Percentiles rank a stretch among this genome's conserved stretches.
These are phyloP conservation scores for Simalia tracyae DNA, from an alignment of 2,797 vertebrate species.

Conservation along the genomic window DNA sequence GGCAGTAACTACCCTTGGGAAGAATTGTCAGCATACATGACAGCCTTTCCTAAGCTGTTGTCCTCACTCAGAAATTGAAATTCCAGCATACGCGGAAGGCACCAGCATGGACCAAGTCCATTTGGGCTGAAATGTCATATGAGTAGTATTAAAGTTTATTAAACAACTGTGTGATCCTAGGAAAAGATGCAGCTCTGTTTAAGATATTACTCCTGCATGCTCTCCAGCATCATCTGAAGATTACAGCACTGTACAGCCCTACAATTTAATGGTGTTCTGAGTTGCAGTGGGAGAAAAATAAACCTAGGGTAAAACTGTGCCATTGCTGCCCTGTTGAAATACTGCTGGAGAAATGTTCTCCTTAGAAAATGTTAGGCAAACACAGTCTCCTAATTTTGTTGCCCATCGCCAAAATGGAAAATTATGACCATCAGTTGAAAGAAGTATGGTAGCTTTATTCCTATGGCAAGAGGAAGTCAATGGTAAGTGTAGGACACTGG, in stretches of 20 bases:
- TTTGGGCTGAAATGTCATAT: not conserved
- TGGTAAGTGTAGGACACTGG: rapidly evolving
- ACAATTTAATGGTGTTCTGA: not conserved
- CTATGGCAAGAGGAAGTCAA: not conserved
- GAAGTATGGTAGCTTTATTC: not conserved
- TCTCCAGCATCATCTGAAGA: not conserved
- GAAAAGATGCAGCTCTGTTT: not conserved
- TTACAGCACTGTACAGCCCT: not conserved
- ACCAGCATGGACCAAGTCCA: not conserved
- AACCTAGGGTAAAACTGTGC: not conserved
- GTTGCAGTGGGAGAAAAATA: not conserved
- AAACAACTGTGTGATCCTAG: not conserved
- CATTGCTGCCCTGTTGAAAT: not conserved
- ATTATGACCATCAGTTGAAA: not conserved
- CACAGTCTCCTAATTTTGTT: not conserved
- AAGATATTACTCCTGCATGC: not conserved
- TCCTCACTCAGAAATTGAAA: not conserved
- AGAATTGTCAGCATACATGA: not conserved
- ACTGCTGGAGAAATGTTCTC: not conserved
- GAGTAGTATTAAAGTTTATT: not conserved
- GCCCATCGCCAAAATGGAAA: too few species aligned
- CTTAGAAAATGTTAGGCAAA: not conserved
- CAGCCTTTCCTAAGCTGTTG: not conserved
- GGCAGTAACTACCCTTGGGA: not conserved
- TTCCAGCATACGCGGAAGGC: not conserved